Evolutionary conservation across 2,888 invertebrate genomes (phyloP).

Genomic region (Cremastobaeus sp.): DNA sequence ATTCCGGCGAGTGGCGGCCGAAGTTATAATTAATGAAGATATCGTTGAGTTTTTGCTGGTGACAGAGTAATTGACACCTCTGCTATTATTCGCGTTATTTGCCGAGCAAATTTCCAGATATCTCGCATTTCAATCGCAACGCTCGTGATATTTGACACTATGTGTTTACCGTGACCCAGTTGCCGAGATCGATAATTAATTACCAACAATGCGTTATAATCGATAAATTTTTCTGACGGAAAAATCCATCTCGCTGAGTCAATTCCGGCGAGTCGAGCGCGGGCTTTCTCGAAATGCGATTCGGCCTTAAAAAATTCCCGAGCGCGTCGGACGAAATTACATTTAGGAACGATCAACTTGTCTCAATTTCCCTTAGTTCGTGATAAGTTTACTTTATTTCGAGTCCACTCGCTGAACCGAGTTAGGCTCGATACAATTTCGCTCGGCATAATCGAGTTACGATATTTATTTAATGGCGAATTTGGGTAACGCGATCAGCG

Average conservation of each 20-base stretch:
- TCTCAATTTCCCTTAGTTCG: constrained; percentile 33
- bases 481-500: constrained; percentile 15
- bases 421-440: constrained; percentile 24
- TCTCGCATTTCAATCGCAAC: constrained; percentile 24
- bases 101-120: constrained; percentile 10
- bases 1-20: constrained; percentile 5
- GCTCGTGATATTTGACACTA: constrained; percentile 22
- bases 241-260: no score
- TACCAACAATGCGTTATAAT: background rate
- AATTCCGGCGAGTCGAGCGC: background rate
- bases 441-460: constrained; percentile 17
- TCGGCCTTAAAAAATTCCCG: constrained; percentile 1
- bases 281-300: background rate
- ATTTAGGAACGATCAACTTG: constrained; percentile 30
- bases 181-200: constrained; percentile 38
- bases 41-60: constrained; percentile 3
- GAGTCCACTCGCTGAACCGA: constrained; percentile 1
- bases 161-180: constrained; percentile 24
- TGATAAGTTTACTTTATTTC: constrained; percentile 44
- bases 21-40: constrained; percentile 30
- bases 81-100: constrained; percentile 26
- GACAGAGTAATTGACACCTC: constrained; percentile 14
- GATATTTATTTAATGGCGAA: constrained; percentile 25
- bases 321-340: constrained; percentile 6
- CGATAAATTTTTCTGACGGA: no score